Base-by-base conservation (phyloP, 1,140 invertebrate species). In the Mya arenaria region DNA sequence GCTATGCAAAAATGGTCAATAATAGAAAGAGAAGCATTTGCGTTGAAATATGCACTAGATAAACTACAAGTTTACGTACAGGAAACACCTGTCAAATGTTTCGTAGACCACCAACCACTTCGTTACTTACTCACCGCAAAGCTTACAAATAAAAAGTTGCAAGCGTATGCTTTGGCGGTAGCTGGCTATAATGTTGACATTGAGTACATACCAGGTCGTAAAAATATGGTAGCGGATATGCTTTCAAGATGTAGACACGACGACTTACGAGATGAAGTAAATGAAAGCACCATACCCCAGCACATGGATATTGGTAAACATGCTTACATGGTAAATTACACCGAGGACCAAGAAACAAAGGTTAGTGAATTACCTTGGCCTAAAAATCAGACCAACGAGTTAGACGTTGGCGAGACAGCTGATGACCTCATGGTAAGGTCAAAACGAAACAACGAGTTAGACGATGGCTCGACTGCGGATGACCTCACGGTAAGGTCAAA, bases 21-120 rank as follows among this genome's bases (percentile, higher is more conserved):
- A 0, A 85, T 87, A 4, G 84, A 88, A 66, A 82, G 73, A 19
- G 86, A 90, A 80, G 77, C 80, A 0, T 87, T 77, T 52, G 85
- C 81, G 3, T 82, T 91, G 6, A 48, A 88, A 37, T 85, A 81
- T 63, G 83, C 84, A 0, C 39, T 90, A 0, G 74, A 89, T 19
- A 87, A 89, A 75, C 83, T 89, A 25, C 17, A 86, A n/a, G 56
- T 71, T n/a, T 90, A 86, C 82, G 28, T 90, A 8, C 86, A 88
- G 39, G 75, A 85, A 8, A 37, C 79, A 2, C n/a, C 78, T 17
- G 87, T 89, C 25, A 66, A 19, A 0, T 68, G 90, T 0, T 37
- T 56, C 23, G 86, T 73, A 0, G 86, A 91, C 36, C 86, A 91
- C 44, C 73, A 84, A 58, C 82, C 85, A 4, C 69, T 89, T 23